phyloP scores from a whole-genome alignment of 2,888 invertebrate species.

The Ashinkailepas kermadecensis region DNA sequence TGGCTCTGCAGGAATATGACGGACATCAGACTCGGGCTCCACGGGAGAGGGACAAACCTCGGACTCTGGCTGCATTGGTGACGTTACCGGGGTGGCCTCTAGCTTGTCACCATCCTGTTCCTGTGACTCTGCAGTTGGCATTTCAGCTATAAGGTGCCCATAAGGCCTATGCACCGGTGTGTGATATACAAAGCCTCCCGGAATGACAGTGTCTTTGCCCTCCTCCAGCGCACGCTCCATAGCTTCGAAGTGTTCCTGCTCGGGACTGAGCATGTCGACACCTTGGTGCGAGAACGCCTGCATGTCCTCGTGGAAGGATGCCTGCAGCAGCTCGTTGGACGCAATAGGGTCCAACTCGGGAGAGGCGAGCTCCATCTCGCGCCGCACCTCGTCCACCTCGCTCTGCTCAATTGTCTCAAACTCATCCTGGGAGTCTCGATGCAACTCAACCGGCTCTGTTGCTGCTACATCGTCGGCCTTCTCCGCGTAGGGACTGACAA shows the following conservation, averaged over 20 bases:
- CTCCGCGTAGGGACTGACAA: background rate
- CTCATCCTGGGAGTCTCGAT: background rate
- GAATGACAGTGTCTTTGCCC: background rate
- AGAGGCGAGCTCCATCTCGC: background rate
- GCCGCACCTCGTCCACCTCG: conserved; percentile 2
- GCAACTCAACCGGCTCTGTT: background rate
- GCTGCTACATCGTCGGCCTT: background rate
- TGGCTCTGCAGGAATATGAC: too few species aligned
- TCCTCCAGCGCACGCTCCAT: background rate
- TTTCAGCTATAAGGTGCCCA: background rate
- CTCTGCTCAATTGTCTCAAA: conserved; percentile 16
- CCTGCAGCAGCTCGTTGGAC: conserved; percentile 10
- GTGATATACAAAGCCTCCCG: conserved; percentile 1
- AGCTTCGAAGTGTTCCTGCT: background rate
- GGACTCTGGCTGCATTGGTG: too few species aligned
- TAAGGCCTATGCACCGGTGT: background rate
- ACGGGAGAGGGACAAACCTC: too few species aligned
- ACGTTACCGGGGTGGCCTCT: too few species aligned
- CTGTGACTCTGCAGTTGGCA: background rate
- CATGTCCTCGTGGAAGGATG: conserved; percentile 16
- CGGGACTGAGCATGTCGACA: background rate
- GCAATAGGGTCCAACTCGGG: background rate
- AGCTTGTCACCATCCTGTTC: too few species aligned
- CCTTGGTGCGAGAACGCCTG: background rate
- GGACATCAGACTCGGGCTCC: too few species aligned